Percentiles rank a stretch among this genome's conserved stretches.
These are phyloP conservation scores for Ianthella basta DNA, from an alignment of 37 sponge, comb jelly and placozoan genomes.

Conservation along the genomic window DNA sequence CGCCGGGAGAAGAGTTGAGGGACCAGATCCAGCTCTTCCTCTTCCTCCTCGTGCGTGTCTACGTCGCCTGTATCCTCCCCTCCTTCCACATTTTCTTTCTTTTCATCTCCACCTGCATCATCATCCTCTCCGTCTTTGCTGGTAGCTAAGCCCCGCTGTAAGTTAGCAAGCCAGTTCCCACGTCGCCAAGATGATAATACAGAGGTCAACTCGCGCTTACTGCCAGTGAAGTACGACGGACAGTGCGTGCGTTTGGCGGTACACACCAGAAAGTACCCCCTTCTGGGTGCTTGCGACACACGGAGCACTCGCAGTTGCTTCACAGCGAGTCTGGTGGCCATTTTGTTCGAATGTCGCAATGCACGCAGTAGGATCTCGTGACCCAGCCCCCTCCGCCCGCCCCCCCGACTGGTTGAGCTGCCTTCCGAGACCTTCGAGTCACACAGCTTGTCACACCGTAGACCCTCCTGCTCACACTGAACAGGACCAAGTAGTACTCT, in stretches of 20 bases:
- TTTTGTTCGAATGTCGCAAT: too few relatives aligned
- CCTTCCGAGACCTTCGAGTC: too few relatives aligned
- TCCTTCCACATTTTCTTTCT: background rate
- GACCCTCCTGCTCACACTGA: too few relatives aligned
- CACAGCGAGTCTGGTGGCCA: background rate
- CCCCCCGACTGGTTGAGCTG: too few relatives aligned
- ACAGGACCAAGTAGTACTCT: too few relatives aligned
- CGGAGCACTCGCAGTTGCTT: background rate
- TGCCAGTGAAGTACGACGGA: background rate
- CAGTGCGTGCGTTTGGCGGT: background rate
- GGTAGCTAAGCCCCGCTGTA: background rate
- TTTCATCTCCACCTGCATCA: background rate
- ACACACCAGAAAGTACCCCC: background rate
- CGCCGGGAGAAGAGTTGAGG: background rate
- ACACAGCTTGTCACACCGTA: too few relatives aligned
- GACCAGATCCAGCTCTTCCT: background rate
- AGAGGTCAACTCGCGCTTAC: background rate
- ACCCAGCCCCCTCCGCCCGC: too few relatives aligned
- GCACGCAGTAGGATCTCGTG: too few relatives aligned
- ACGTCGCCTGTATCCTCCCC: background rate
- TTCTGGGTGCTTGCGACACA: background rate
- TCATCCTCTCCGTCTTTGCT: background rate
- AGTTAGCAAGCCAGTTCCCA: background rate
- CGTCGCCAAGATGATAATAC: background rate
- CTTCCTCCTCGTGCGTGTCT: conserved; percentile 16